Base-by-base conservation (phyloP, 2,797 vertebrate species). In the Esox masquinongy region DNA sequence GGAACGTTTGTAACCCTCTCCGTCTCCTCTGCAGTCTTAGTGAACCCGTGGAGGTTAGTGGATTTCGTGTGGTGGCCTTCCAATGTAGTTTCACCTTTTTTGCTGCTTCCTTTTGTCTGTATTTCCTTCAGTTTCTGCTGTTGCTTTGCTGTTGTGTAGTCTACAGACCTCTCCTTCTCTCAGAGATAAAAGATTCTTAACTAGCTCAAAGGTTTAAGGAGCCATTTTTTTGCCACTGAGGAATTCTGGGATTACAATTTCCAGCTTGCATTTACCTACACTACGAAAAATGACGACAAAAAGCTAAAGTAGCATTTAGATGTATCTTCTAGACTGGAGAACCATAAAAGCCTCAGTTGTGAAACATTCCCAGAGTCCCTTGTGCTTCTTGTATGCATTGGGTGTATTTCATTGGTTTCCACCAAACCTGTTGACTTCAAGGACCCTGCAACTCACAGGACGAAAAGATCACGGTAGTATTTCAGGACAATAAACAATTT, bases 1-100 rank as follows among this genome's bases (percentile, higher is more conserved):
- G 47, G 22, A 74, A 39, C 59, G 1, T 26, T 67, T 43, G 79
- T 81, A 82, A 68, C 61, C 56, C 76, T 76, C 24, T 68, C 36
- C 29, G 29, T 7, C 75, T 82, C 79, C 70, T 91, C 91, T 95
- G 95, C 96, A 96, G 97, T 99, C 96, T 95, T 99, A 97, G 97
- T 99, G 97, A 98, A 97, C 95, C 96, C 95, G 97, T 98, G 96
- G 96, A 96, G 97, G 96, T 97, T 97, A 92, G 97, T 99, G 97
- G 94, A 94, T 96, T 97, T 97, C 95, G 97, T 97, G 96, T 97
- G 96, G 96, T 99, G 97, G 96, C 97, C 96, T 98, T 96, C 96
- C 94, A 94, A 85, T 95, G 96, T 97, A 90, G 93, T 90, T 95
- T 96, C 96, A 96, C 96, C 96, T 94, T 94, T 90, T 92, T 95